These are phyloP conservation scores for Muschampia plurimacula DNA, from an alignment of 2,888 invertebrate species.

Conservation along the genomic window DNA sequence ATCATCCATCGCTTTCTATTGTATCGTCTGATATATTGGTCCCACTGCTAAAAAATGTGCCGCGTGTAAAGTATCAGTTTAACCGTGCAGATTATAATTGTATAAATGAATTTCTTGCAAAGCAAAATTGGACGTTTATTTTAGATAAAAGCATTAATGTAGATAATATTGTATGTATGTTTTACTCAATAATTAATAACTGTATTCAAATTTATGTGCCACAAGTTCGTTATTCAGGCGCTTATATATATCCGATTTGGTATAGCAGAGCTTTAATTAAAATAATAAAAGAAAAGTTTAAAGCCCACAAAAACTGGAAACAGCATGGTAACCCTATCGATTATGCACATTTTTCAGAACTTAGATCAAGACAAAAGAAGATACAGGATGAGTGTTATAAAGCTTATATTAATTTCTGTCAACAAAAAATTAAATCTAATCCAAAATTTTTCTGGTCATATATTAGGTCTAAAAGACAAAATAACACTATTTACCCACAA, in stretches of 20 bases:
- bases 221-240: background rate
- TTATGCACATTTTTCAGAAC: background rate
- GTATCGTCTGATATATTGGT: background rate
- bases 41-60: background rate
- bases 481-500: too few relatives aligned
- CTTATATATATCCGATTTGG: background rate
- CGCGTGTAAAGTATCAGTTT: background rate
- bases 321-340: background rate
- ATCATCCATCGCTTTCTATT: conserved; percentile 37
- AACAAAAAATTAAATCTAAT: background rate
- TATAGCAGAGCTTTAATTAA: conserved; percentile 1
- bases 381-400: background rate
- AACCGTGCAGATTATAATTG: background rate
- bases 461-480: conserved; percentile 11
- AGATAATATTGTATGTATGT: background rate
- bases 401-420: background rate
- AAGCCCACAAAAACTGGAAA: background rate
- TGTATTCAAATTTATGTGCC: background rate
- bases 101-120: background rate
- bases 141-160: background rate
- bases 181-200: background rate
- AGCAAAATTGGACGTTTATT: conserved; percentile 10
- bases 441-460: background rate
- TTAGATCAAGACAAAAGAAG: background rate
- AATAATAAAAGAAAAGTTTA: background rate